These are phyloP conservation scores for Ariopsis seemanni DNA, from an alignment of 2,113 vertebrate species.

Conservation along the genomic window DNA sequence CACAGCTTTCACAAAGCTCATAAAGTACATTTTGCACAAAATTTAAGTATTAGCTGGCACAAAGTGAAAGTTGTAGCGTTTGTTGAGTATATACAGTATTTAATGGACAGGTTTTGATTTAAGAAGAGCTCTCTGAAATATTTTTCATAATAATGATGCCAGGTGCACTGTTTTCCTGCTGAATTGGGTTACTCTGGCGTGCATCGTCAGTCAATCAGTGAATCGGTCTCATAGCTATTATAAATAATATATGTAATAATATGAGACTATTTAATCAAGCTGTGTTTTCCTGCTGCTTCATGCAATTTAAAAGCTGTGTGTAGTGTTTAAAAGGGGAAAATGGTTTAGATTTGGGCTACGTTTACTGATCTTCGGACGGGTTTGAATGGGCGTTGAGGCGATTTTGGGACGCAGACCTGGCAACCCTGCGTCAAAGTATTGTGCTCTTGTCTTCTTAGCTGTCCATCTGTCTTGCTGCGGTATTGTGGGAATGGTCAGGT, in stretches of 20 bases:
- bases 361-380: background rate
- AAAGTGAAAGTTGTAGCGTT: background rate
- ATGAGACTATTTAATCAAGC: background rate
- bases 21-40: conserved; percentile 33
- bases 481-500: conserved; percentile 32
- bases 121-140: background rate
- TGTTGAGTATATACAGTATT: background rate
- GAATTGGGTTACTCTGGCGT: background rate
- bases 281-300: background rate
- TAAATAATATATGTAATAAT: background rate
- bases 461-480: background rate
- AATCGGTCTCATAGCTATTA: background rate
- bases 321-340: background rate
- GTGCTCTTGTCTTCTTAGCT: background rate
- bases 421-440: background rate
- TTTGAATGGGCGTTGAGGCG: background rate
- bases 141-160: background rate
- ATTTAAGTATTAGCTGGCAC: background rate
- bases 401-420: background rate
- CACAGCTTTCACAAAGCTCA: conserved; percentile 31
- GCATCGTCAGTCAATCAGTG: background rate
- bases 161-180: background rate
- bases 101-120: background rate
- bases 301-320: background rate
- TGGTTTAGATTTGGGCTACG: background rate